Evolutionary conservation across 2,797 vertebrate genomes (phyloP), one percentile per base, ranked within the genome.

Genomic region (Cossypha niveicapilla): DNA sequence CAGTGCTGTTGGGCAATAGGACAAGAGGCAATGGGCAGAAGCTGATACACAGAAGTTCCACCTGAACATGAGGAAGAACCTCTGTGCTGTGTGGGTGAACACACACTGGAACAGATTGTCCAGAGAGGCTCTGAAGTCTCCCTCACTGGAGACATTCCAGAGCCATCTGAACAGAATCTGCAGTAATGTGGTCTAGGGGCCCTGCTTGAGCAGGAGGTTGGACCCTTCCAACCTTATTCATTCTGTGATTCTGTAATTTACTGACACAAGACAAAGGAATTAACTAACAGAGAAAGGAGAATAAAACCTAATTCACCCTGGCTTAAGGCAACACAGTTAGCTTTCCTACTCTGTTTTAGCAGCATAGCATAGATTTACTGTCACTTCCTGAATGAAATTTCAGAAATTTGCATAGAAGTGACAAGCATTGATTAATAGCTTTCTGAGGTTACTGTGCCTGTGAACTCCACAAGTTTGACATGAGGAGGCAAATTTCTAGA

Each of bases 1-100:
- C 3, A 0, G n/a, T 15, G n/a, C 2, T 37, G 53, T 4, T 0
- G 0, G 28, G 37, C 37, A 66, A 10, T 0, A 35, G n/a, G 35
- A 66, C 37, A 51, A 22, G 37, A 23, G 32, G 28, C 27, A 44
- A 23, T 1, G 7, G 61, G 37, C 32, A 85, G 37, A 37, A 51
- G 45, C 2, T 47, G 45, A 24, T 24, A 13, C 45, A 47, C 32
- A 85, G 32, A 32, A 51, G 10, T 45, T 75, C 32, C 53, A 51
- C 18, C 28, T 85, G 61, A 60, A 39, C 18, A 19, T 1, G 12
- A 66, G 18, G 18, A 45, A 45, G 32, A 37, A 32, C 12, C n/a
- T 37, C n/a, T 37, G 39, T 18, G 25, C 47, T 47, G 7, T 73
- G 61, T 39, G 24, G 37, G 24, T 18, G 37, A 39, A 39, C 37